Base-by-base conservation (phyloP, 2,888 invertebrate species). In the Tromatobia lineatoria region DNA sequence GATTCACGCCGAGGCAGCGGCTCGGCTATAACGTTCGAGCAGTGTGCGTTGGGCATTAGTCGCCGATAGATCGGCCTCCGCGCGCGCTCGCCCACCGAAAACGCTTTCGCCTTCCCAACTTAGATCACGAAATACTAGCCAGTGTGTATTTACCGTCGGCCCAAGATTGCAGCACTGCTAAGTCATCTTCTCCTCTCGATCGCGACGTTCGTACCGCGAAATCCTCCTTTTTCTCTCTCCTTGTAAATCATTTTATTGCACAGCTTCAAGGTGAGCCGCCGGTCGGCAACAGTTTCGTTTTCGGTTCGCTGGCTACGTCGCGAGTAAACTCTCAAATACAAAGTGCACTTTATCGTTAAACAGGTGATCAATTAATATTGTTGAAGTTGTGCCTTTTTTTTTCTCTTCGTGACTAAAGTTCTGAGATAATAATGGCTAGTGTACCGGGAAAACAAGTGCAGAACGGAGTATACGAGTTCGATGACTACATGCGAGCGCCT, bases 401-500 rank as follows among this genome's bases (percentile, higher is more conserved):
- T 64, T 42, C 20, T 42, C 42, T 42, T 66, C 4, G 20, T 45
- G 66, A 13, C 66, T 15, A 23, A 1, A 78, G 13, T 57, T 29
- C 13, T 61, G 70, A 78, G 47, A 78, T 50, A 57, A 34, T 38
- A 66, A 45, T 67, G 38, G 47, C 64, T 47, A 91, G 88, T 77
- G 86, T 86, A 25, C 81, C 83, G 42, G 90, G 87, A 15, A 92
- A 89, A 54, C 74, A 87, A 74, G 85, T 87, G 81, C 81, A 88
- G 78, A 90, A 90, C 82, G 90, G 87, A 34, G 83, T 86, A 15
- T 88, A 90, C 80, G 89, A 90, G 80, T 88, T 88, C 61, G 85
- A 88, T 57, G 82, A 87, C 34, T 92, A 92, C 74, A 90, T 91
- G 89, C 88, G 92, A 59, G 82, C 78, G 69, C 91, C 92, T 20